Conservation (phyloP, 1,140 invertebrate genomes). For the Drosophila miranda region DNA sequence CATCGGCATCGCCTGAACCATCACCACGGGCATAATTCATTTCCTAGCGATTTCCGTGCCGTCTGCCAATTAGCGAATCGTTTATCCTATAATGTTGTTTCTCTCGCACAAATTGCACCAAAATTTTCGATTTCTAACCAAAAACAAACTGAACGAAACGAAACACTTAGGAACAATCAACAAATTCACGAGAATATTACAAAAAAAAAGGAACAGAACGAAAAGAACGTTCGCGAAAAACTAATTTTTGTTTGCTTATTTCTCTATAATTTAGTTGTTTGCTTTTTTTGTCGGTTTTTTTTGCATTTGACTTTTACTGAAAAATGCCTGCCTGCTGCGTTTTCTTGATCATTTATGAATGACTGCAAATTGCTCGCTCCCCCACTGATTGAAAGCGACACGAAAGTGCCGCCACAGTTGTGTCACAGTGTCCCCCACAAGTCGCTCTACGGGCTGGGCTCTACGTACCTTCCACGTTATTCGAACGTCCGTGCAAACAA, state of each 20-base stretch:
- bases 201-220: constrained; percentile 14
- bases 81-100: constrained; percentile 55
- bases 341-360: constrained; percentile 76
- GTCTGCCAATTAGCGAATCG: constrained; percentile 63
- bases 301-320: constrained; percentile 54
- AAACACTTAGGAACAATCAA: constrained; percentile 42
- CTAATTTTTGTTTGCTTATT: constrained; percentile 58
- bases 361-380: constrained; percentile 63
- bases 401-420: constrained; percentile 60
- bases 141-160: constrained; percentile 6
- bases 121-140: constrained; percentile 45
- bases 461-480: constrained; percentile 62
- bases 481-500: constrained; percentile 72
- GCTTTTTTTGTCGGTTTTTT: constrained; percentile 47
- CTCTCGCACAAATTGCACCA: constrained; percentile 48
- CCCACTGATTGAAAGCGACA: constrained; percentile 72
- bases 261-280: constrained; percentile 25
- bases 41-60: constrained; percentile 66
- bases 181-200: constrained; percentile 9
- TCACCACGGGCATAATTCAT: constrained; percentile 36
- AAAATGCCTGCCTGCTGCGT: constrained; percentile 61
- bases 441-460: neutral
- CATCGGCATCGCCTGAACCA: too few relatives aligned
- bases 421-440: constrained; percentile 33
- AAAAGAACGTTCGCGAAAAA: constrained; percentile 51